Percentiles rank a stretch among this genome's conserved stretches.
Evolutionary conservation across 2,797 vertebrate genomes (phyloP).

Genomic region (Momotus momota): DNA sequence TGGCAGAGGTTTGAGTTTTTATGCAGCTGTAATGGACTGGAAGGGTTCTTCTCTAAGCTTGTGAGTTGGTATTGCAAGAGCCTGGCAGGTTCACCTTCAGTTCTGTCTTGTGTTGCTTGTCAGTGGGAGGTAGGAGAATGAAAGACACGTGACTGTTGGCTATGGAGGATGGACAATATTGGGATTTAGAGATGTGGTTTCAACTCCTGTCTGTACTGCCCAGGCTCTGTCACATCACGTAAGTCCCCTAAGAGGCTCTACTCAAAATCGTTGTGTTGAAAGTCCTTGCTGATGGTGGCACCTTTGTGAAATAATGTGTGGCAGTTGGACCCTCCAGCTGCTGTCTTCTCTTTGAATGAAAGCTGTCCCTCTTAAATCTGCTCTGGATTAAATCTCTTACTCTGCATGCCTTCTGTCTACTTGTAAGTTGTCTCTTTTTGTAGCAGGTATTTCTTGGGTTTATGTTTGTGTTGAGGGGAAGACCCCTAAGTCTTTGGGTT

Average conservation of each 20-base stretch:
- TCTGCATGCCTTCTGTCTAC: background rate
- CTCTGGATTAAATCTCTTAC: background rate
- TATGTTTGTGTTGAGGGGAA: background rate
- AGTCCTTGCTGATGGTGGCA: background rate
- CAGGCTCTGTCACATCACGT: background rate
- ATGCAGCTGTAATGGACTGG: background rate
- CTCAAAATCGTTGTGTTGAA: background rate
- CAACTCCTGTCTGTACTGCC: background rate
- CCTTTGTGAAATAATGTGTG: background rate
- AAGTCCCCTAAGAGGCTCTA: background rate
- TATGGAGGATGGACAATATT: background rate
- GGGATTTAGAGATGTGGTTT: background rate
- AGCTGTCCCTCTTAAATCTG: background rate
- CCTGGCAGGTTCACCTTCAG: background rate
- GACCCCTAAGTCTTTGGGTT: background rate
- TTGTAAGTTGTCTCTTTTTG: background rate
- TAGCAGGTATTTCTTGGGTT: background rate
- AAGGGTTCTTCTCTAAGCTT: background rate
- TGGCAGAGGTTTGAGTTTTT: background rate
- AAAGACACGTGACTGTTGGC: background rate
- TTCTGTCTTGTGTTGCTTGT: background rate
- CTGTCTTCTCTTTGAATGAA: background rate
- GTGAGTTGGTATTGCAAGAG: background rate
- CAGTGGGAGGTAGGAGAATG: background rate
- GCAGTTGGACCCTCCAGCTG: background rate